These are phyloP conservation scores for Pogonomyrmex californicus DNA, from an alignment of 1,140 invertebrate species.

Conservation along the genomic window DNA sequence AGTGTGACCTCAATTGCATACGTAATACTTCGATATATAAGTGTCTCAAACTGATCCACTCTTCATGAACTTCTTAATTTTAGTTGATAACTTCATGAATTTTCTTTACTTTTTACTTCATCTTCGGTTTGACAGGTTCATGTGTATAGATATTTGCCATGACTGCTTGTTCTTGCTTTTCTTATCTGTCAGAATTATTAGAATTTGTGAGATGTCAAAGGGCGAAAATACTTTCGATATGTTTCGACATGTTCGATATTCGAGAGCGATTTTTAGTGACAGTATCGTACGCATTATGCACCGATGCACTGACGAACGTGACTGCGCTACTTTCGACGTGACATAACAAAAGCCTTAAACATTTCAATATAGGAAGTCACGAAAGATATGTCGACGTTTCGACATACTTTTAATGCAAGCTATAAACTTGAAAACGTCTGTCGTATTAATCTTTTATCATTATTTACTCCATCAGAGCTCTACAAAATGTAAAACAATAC, in stretches of 20 bases:
- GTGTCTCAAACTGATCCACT: neutral
- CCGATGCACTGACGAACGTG: constrained; percentile 2
- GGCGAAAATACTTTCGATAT: constrained; percentile 57
- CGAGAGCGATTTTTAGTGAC: constrained; percentile 39
- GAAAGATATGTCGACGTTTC: constrained; percentile 9
- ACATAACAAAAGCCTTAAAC: constrained; percentile 5
- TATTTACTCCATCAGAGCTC: no score
- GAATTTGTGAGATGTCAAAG: neutral
- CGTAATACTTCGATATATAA: neutral
- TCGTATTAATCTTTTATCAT: no score
- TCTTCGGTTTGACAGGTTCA: neutral
- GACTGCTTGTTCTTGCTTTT: no score
- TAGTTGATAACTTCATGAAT: neutral
- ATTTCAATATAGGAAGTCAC: constrained; percentile 8
- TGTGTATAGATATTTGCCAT: neutral
- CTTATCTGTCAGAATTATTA: neutral
- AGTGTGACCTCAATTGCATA: constrained; percentile 13
- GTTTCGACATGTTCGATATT: constrained; percentile 59
- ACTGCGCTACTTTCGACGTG: neutral
- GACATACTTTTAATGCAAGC: constrained; percentile 18
- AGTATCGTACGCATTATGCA: constrained; percentile 17
- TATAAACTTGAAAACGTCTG: neutral
- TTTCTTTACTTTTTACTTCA: neutral
- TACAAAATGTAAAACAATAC: no score
- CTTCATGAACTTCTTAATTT: neutral